Conservation (phyloP, 2,113 vertebrate species). For the Zapus hudsonius region DNA sequence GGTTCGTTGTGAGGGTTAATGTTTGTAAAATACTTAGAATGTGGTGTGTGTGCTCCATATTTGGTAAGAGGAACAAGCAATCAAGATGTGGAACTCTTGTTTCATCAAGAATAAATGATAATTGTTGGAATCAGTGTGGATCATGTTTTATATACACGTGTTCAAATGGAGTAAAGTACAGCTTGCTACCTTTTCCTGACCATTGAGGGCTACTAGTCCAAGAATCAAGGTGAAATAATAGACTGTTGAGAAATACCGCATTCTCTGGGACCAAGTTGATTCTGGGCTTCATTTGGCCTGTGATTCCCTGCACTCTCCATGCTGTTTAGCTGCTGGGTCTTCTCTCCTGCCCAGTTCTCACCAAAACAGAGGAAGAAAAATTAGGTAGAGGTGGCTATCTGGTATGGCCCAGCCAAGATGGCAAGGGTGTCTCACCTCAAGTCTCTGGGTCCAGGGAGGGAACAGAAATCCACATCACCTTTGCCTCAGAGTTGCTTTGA, state of each 20-base stretch:
- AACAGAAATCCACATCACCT: background rate
- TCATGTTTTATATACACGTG: background rate
- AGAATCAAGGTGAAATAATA: conserved; percentile 24
- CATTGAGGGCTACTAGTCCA: conserved; percentile 13
- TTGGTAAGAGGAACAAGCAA: background rate
- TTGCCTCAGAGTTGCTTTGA: background rate
- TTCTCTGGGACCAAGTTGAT: background rate
- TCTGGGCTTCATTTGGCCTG: background rate
- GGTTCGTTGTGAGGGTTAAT: background rate
- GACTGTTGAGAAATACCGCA: conserved; percentile 30
- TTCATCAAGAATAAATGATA: background rate
- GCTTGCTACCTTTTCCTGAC: background rate
- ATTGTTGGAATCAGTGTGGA: background rate
- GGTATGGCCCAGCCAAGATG: background rate
- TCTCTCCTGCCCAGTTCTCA: background rate
- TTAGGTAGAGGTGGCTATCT: background rate
- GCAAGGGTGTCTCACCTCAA: background rate
- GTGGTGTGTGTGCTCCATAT: background rate
- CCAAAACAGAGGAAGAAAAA: background rate
- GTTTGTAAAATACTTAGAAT: background rate
- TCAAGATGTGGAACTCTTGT: background rate
- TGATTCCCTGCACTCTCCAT: background rate
- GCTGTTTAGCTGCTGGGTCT: background rate
- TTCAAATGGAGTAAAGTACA: conserved; percentile 14
- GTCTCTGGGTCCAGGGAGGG: background rate